Base-by-base conservation (phyloP, 2,888 invertebrate genomes). In the Baronia brevicornis region DNA sequence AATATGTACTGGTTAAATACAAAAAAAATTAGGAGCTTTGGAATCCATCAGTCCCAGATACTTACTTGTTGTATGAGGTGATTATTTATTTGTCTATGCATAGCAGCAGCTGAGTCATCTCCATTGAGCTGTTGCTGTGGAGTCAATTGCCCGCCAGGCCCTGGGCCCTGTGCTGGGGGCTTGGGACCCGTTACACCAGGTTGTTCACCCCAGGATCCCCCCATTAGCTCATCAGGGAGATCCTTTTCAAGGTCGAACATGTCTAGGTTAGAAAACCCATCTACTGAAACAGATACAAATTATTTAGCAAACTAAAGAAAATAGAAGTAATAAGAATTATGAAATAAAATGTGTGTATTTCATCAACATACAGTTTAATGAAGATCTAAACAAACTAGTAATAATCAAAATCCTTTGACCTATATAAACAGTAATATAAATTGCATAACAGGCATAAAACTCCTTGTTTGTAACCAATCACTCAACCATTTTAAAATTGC, bases 171-270 rank as follows among this genome's bases (percentile, higher is more conserved):
- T 11, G 92, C 93, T 12, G 93, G 91, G 44, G 93, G 92, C 70
- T 92, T 93, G 41, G 89, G 88, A 36, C 88, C 84, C n/a, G 80
- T 80, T 57, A 89, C 85, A 41, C 86, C 87, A 41, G 80, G 71
- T 50, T 88, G 88, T 62, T 92, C 91, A 17, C 90, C 89, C 93
- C 94, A 94, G 51, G 90, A 89, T 48, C 90, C 88, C 36, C 90
- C 89, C 75, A 95, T 92, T 48, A 96, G 86, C 77, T 96, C 96
- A 82, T 96, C 95, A 24, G 96, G 96, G 54, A 96, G 89, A 77
- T 95, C 93, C 79, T 95, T 94, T 79, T 96, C 96, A 74, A 96
- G 87, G 82, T 94, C 93, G 72, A 93, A 92, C 89, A 94, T 93
- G 67, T 92, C 92, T 46, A 90, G 89, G 84, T 91, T 93, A 50